Conservation (phyloP, 2,113 vertebrate species). For the Ceyx cyanopectus region DNA sequence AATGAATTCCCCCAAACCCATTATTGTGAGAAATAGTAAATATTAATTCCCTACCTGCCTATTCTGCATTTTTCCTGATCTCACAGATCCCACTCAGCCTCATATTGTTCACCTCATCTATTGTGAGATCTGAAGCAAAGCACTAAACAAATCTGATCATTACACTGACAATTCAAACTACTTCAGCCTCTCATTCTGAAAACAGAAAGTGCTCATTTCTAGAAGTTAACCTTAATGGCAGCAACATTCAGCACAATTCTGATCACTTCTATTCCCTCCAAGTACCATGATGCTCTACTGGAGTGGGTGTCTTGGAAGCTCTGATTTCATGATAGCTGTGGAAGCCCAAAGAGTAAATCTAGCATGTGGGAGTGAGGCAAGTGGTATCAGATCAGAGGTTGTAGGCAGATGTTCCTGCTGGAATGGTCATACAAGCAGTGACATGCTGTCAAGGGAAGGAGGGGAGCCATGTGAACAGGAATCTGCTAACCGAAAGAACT, state of each 20-base stretch:
- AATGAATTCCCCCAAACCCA: neutral
- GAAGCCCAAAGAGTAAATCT: neutral
- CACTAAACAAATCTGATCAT: neutral
- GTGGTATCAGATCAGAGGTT: neutral
- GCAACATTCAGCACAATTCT: neutral
- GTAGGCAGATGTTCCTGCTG: constrained; percentile 15
- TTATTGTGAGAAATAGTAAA: neutral
- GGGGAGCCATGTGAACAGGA: neutral
- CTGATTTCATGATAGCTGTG: neutral
- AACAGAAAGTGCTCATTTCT: neutral
- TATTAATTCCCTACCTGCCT: neutral
- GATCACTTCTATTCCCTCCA: neutral
- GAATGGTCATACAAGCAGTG: neutral
- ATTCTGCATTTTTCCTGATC: neutral
- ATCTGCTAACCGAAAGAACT: neutral
- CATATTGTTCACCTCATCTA: neutral
- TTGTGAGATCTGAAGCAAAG: neutral
- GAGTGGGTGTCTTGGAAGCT: constrained; percentile 8
- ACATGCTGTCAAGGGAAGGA: neutral
- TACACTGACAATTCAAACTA: neutral
- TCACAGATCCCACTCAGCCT: neutral
- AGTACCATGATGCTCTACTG: neutral
- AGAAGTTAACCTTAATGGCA: neutral
- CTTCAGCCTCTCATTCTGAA: neutral
- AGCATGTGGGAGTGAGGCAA: neutral